These are phyloP conservation scores for Lepus timidus DNA, from an alignment of 2,113 vertebrate genomes.

Conservation along the genomic window DNA sequence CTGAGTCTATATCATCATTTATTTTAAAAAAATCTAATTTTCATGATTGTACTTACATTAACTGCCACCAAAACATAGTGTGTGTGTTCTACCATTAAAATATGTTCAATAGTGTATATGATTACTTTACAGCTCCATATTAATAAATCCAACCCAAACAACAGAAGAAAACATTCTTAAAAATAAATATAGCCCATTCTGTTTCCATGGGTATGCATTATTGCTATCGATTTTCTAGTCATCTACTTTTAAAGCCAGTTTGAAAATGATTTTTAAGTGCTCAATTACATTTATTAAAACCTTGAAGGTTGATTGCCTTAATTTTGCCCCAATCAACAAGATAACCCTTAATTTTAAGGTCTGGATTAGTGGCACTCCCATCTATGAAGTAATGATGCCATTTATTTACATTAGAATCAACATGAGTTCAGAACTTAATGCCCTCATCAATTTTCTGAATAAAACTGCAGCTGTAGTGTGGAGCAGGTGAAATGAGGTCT, in stretches of 20 bases:
- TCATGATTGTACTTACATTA: constrained; percentile 9
- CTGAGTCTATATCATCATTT: neutral
- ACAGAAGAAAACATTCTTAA: neutral
- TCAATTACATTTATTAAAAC: constrained; percentile 73
- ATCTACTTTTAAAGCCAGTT: constrained; percentile 46
- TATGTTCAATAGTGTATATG: constrained; percentile 3
- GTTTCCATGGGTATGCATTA: constrained; percentile 15
- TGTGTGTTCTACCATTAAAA: constrained; percentile 12
- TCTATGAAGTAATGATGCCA: constrained; percentile 65
- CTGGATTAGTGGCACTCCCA: constrained; percentile 69
- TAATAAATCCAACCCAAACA: neutral
- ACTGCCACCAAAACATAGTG: neutral
- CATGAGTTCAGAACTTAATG: constrained; percentile 61
- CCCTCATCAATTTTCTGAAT: constrained; percentile 75
- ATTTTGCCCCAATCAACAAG: constrained; percentile 78
- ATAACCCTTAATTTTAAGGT: constrained; percentile 76
- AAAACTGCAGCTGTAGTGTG: constrained; percentile 68
- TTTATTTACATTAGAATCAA: constrained; percentile 82
- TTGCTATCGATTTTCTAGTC: constrained; percentile 55
- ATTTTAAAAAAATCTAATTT: constrained; percentile 48
- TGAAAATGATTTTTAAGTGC: constrained; percentile 69
- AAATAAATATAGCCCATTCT: constrained; percentile 53
- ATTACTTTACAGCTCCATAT: constrained; percentile 31
- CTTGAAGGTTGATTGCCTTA: constrained; percentile 59
- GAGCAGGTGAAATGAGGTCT: constrained; percentile 79